Conservation (phyloP, 2,797 vertebrate genomes). For the Anabacerthia variegaticeps region DNA sequence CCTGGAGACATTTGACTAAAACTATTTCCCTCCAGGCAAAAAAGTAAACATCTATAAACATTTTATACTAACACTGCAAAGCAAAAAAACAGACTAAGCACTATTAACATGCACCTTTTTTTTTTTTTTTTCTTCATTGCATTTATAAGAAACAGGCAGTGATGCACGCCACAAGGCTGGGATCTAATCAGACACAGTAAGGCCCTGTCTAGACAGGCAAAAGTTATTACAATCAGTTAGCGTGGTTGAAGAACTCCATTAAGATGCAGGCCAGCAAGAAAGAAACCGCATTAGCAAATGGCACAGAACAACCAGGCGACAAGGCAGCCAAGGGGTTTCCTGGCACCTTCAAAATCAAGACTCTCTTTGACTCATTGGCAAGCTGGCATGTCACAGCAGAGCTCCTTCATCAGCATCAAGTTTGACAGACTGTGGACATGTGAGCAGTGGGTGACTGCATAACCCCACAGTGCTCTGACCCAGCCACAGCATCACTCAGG, state of each 20-base stretch:
- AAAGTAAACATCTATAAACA: slow-evolving; percentile 56
- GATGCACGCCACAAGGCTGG: slow-evolving; percentile 28
- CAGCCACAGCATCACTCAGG: not conserved
- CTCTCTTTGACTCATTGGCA: accelerated
- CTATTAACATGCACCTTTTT: not conserved
- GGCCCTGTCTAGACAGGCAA: slow-evolving; percentile 67
- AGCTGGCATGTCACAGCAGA: accelerated
- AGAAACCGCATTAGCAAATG: not conserved
- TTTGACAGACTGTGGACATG: accelerated
- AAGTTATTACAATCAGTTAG: slow-evolving; percentile 61
- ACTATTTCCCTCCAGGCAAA: slow-evolving; percentile 25
- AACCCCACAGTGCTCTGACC: not conserved
- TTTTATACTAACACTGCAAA: slow-evolving; percentile 35
- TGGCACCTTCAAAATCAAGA: not conserved
- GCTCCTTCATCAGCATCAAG: accelerated
- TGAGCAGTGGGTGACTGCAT: accelerated
- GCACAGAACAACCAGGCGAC: not conserved
- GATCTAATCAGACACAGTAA: slow-evolving; percentile 63
- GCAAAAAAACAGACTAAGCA: not conserved
- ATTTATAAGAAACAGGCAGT: slow-evolving; percentile 58
- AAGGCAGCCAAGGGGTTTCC: not conserved
- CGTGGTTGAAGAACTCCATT: slow-evolving; percentile 51
- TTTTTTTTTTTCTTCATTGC: not conserved
- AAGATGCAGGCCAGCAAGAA: slow-evolving; percentile 33
- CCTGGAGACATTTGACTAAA: slow-evolving; percentile 35